phyloP scores from a whole-genome alignment of 2,797 vertebrate genomes.

The Sebastes itinus region DNA sequence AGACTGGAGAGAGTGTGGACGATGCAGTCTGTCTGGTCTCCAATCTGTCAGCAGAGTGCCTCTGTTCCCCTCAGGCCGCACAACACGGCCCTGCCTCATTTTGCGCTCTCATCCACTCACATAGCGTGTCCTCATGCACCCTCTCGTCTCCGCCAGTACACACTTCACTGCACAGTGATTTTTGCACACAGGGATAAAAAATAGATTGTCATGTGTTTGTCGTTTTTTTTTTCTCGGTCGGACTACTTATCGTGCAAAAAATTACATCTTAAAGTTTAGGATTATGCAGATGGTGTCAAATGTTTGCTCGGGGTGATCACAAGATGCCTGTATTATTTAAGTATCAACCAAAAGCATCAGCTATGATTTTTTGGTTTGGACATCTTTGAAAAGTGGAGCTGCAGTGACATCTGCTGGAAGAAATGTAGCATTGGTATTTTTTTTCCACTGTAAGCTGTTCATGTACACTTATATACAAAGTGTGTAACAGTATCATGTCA shows the following conservation, averaged over 20 bases:
- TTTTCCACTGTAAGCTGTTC: neutral
- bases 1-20: slow-evolving; percentile 45
- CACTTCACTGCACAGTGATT: slow-evolving; percentile 57
- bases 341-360: neutral
- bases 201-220: slow-evolving; percentile 30
- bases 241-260: slow-evolving; percentile 6
- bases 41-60: slow-evolving; percentile 66
- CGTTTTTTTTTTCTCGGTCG: neutral
- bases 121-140: slow-evolving; percentile 67
- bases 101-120: slow-evolving; percentile 56
- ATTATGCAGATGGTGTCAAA: slow-evolving; percentile 38
- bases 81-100: slow-evolving; percentile 48
- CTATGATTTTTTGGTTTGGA: neutral
- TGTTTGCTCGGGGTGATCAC: slow-evolving; percentile 20
- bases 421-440: neutral
- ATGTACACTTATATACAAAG: neutral
- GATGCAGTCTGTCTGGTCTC: slow-evolving; percentile 71
- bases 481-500: neutral
- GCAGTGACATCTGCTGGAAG: slow-evolving; percentile 75
- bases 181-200: slow-evolving; percentile 29
- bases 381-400: slow-evolving; percentile 39
- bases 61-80: slow-evolving; percentile 46
- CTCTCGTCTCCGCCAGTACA: slow-evolving; percentile 58
- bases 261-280: slow-evolving; percentile 17
- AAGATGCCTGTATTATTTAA: slow-evolving; percentile 9